Percentiles rank a stretch among this genome's conserved stretches.
Evolutionary conservation across 2,797 vertebrate genomes (phyloP).

Genomic region (Epinephelus coioides): DNA sequence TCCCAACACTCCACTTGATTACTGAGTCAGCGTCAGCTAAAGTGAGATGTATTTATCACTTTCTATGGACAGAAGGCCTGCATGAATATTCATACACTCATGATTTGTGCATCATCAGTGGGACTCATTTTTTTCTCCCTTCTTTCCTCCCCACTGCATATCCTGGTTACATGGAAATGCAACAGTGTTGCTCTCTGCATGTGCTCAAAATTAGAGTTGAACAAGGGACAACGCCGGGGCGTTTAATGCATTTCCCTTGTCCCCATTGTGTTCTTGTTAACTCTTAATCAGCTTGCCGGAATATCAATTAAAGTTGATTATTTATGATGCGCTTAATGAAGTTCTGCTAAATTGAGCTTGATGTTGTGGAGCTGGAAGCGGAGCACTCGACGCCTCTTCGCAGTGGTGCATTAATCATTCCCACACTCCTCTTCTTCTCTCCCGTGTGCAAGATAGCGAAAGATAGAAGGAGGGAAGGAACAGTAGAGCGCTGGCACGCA

Average conservation of each 20-base stretch:
- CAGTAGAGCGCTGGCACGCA: slow-evolving; percentile 32
- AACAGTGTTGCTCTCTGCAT: slow-evolving; percentile 31
- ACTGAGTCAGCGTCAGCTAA: slow-evolving; percentile 58
- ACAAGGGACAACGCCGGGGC: slow-evolving; percentile 8
- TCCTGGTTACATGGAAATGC: slow-evolving; percentile 50
- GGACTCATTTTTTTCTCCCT: neutral
- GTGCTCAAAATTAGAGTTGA: slow-evolving; percentile 27
- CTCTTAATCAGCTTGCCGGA: slow-evolving; percentile 65
- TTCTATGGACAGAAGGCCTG: slow-evolving; percentile 63
- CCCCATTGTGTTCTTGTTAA: slow-evolving; percentile 64
- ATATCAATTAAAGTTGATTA: slow-evolving; percentile 77
- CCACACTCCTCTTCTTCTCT: slow-evolving; percentile 30
- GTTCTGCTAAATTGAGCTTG: slow-evolving; percentile 61
- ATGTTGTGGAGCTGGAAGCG: slow-evolving; percentile 46
- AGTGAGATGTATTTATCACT: slow-evolving; percentile 67
- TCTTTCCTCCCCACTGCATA: slow-evolving; percentile 31
- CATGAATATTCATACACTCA: slow-evolving; percentile 72
- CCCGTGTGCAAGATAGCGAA: slow-evolving; percentile 36
- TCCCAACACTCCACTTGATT: slow-evolving; percentile 41
- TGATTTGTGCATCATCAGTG: slow-evolving; percentile 71
- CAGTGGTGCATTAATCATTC: slow-evolving; percentile 62
- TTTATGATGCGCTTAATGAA: slow-evolving; percentile 75
- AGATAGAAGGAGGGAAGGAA: slow-evolving; percentile 21
- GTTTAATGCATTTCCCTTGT: slow-evolving; percentile 66
- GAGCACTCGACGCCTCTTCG: slow-evolving; percentile 57